Evolutionary conservation across 2,113 vertebrate species (phyloP), one percentile per base, ranked within the genome.

Genomic region (Lutjanus erythropterus): DNA sequence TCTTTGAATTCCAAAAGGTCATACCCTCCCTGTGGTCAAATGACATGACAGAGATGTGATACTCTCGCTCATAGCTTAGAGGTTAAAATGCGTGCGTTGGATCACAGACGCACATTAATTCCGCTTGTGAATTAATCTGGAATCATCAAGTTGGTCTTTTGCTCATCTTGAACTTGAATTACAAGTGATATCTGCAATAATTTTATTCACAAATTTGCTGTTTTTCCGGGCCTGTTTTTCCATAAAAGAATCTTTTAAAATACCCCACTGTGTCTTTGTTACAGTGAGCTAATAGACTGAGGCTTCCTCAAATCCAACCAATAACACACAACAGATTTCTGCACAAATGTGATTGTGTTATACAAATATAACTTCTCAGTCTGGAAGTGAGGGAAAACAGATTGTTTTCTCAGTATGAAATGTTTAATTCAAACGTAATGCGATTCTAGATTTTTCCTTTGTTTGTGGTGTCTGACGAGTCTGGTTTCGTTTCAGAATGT

Each of bases 1-100:
- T 59, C 80, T 85, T 83, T 88, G 71, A 79, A 84, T 86, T 81
- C 59, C 44, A 46, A 93, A 93, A 93, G 93, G 91, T 91, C 84
- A 86, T 53, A 77, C 42, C 49, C 78, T 85, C 82, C 85, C 83
- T 65, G 70, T 75, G 90, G 88, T 91, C 89, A 90, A 83, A 87
- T 81, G 87, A 88, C 81, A 79, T n/a, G 86, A 77, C 86, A 87
- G 80, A 75, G 76, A 89, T 83, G 87, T 85, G 89, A 93, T 87
- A 76, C 84, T 90, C 77, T 78, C 65, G 71, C 71, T 86, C 55
- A 86, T 75, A 78, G 85, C 86, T 88, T 31, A 44, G 56, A 90
- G 86, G 87, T 84, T 78, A 41, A 88, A 84, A 91, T 80, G 58
- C 84, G 75, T 75, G 71, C 66, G 60, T 50, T 70, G 50, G 76